Evolutionary conservation across 1,140 invertebrate genomes (phyloP).

Genomic region (Zeugodacus cucurbitae): DNA sequence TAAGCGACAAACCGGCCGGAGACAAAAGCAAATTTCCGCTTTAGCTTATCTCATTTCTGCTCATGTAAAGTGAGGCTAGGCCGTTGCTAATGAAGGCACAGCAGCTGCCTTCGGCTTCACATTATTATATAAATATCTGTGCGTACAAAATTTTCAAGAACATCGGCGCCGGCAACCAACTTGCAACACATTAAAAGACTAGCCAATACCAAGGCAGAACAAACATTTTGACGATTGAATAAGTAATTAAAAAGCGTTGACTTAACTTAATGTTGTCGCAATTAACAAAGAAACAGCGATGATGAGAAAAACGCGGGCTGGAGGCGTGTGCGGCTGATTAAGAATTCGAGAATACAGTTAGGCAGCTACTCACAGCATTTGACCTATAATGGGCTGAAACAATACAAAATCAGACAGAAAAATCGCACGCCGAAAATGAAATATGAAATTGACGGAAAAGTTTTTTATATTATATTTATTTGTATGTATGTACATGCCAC

Average conservation of each 20-base stretch:
- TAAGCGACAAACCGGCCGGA: constrained; percentile 5
- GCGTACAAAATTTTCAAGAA: neutral
- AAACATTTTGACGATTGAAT: neutral
- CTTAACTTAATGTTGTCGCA: constrained; percentile 17
- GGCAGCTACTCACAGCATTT: neutral
- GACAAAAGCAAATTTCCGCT: neutral
- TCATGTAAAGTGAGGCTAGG: neutral
- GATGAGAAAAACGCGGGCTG: neutral
- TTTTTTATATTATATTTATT: too few relatives aligned
- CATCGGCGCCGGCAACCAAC: neutral
- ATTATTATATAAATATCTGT: too few relatives aligned
- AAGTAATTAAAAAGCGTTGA: neutral
- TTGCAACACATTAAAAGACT: neutral
- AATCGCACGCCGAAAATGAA: neutral
- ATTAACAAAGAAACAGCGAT: neutral
- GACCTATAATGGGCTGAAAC: neutral
- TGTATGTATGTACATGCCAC: neutral
- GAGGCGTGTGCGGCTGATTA: neutral
- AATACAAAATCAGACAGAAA: neutral
- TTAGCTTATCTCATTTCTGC: neutral
- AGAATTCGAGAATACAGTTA: neutral
- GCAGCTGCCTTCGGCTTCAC: neutral
- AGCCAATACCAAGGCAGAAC: neutral
- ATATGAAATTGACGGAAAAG: neutral
- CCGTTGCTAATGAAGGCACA: neutral